A percentile compares a stretch with the other conserved stretches of the same genome.
These are phyloP conservation scores for Ammodramus savannarum DNA, from an alignment of 2,113 vertebrate genomes.

Conservation along the genomic window DNA sequence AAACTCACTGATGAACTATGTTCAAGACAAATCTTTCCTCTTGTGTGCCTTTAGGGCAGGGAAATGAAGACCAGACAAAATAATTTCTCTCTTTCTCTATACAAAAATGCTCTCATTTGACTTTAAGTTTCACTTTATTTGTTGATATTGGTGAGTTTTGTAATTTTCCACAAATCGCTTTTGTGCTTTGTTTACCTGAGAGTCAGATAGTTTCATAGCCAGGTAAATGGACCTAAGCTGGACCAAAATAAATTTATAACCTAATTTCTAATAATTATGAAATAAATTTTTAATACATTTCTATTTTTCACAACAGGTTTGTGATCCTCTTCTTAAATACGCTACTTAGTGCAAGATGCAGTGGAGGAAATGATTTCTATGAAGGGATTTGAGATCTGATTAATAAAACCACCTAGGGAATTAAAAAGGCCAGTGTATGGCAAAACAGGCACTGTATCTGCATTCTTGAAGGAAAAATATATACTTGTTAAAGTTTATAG, in stretches of 20 bases:
- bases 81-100: background rate
- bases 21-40: background rate
- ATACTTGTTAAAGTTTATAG: background rate
- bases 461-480: background rate
- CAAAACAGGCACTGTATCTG: background rate
- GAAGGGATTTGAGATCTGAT: background rate
- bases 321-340: background rate
- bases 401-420: background rate
- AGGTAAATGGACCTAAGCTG: background rate
- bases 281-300: background rate
- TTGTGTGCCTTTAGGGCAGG: background rate
- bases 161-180: background rate
- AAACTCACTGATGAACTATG: fast-evolving
- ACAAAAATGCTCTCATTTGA: background rate
- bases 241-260: background rate
- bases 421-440: background rate
- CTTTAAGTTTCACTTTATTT: background rate
- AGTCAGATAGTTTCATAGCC: background rate
- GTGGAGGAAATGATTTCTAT: background rate
- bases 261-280: background rate
- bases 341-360: background rate
- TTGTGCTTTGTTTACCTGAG: background rate
- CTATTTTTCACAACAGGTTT: background rate
- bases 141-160: background rate
- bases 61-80: background rate